A percentile compares a stretch with the other conserved stretches of the same genome.
phyloP scores from a whole-genome alignment of 2,888 invertebrate species.

The Fragum whitleyi region DNA sequence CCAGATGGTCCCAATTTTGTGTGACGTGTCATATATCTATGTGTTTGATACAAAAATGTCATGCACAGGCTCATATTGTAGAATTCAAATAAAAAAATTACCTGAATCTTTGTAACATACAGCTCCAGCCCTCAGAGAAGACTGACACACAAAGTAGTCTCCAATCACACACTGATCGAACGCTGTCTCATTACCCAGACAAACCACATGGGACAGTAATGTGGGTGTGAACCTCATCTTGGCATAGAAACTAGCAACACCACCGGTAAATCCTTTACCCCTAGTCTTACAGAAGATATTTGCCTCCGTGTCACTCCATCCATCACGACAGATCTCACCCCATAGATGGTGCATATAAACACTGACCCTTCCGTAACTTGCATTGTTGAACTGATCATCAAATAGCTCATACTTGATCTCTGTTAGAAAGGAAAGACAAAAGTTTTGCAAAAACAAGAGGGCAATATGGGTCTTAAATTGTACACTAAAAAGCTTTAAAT shows the following conservation, averaged over 20 bases:
- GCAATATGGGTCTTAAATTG: no score
- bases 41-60: no score
- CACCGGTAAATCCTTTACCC: slow-evolving; percentile 69
- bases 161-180: slow-evolving; percentile 68
- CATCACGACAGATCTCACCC: slow-evolving; percentile 91
- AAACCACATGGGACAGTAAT: slow-evolving; percentile 69
- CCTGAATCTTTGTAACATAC: slow-evolving; percentile 74
- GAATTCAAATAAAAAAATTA: no score
- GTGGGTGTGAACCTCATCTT: slow-evolving; percentile 68
- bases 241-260: slow-evolving; percentile 73
- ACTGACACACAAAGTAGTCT: slow-evolving; percentile 65
- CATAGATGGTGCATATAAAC: slow-evolving; percentile 85
- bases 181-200: slow-evolving; percentile 64
- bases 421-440: slow-evolving; percentile 1
- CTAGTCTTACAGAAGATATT: slow-evolving; percentile 86
- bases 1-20: no score
- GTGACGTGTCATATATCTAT: no score
- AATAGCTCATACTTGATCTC: slow-evolving; percentile 41
- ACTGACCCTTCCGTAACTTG: slow-evolving; percentile 58
- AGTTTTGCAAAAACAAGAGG: no score
- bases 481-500: no score
- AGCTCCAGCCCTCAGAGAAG: slow-evolving; percentile 71
- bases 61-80: no score
- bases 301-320: slow-evolving; percentile 89
- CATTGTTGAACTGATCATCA: slow-evolving; percentile 31